A percentile compares a stretch with the other conserved stretches of the same genome.
Evolutionary conservation across 2,113 vertebrate species (phyloP).

Genomic region (Oriolus oriolus): DNA sequence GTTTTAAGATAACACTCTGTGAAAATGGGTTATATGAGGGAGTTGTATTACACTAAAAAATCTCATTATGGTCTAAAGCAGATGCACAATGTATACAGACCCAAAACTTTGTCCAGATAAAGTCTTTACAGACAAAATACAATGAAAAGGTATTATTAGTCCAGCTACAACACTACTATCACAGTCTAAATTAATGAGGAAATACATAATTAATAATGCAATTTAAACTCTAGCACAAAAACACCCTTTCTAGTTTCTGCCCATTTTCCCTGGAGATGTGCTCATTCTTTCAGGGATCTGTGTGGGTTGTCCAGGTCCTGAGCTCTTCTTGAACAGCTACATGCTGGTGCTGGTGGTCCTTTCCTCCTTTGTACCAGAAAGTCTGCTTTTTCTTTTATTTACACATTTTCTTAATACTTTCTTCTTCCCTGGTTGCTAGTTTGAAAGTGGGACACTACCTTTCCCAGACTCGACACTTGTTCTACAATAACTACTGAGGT

Average conservation of each 20-base stretch:
- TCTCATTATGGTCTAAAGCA: neutral
- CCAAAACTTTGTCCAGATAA: neutral
- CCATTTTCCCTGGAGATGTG: neutral
- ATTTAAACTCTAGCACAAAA: neutral
- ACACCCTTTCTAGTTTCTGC: neutral
- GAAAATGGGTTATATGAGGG: neutral
- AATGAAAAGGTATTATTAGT: neutral
- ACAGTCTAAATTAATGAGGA: neutral
- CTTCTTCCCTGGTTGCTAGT: neutral
- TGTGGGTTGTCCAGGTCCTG: neutral
- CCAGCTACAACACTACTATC: neutral
- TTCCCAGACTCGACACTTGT: neutral
- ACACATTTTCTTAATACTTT: neutral
- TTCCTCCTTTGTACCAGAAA: neutral
- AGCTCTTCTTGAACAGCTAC: neutral
- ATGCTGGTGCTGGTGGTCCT: fast-evolving
- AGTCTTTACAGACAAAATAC: neutral
- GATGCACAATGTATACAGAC: neutral
- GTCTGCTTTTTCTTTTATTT: neutral
- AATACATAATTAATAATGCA: neutral
- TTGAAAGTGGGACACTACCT: neutral
- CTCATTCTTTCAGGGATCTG: neutral
- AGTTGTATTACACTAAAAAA: neutral
- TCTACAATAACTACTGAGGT: neutral
- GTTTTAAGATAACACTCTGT: neutral